phyloP scores from a whole-genome alignment of 2,888 invertebrate species.

The Pseudococcus jackbeardsleyi region DNA sequence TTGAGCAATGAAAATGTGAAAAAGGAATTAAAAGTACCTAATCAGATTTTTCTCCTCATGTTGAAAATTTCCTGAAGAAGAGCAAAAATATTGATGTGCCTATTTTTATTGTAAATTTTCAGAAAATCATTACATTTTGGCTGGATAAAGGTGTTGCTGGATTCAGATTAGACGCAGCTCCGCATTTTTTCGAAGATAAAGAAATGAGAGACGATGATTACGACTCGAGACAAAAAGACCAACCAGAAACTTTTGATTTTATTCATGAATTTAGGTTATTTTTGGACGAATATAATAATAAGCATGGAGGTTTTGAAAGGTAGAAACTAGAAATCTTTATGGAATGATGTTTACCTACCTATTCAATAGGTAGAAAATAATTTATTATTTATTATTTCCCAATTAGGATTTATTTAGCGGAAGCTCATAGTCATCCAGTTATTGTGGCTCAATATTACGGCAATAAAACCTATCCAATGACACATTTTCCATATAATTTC shows the following conservation, averaged over 20 bases:
- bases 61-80: not conserved
- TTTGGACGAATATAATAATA: not conserved
- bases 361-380: too few relatives aligned
- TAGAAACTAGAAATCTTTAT: not conserved
- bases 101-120: not conserved
- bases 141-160: not conserved
- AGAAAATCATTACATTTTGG: not conserved
- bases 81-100: not conserved
- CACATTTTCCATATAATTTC: not conserved
- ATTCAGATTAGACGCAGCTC: not conserved
- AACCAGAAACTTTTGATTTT: not conserved
- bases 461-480: not conserved
- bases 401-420: not conserved
- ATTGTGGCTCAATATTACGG: not conserved
- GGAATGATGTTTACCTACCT: too few relatives aligned
- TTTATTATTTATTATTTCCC: not conserved
- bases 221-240: not conserved
- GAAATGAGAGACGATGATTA: not conserved
- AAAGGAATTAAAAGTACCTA: not conserved
- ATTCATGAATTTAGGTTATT: not conserved
- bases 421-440: not conserved
- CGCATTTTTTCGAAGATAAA: not conserved
- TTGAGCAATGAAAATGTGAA: not conserved
- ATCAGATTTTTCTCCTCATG: not conserved
- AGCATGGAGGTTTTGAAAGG: not conserved